Conservation (phyloP, 2,888 invertebrate species). For the Plutella xylostella region DNA sequence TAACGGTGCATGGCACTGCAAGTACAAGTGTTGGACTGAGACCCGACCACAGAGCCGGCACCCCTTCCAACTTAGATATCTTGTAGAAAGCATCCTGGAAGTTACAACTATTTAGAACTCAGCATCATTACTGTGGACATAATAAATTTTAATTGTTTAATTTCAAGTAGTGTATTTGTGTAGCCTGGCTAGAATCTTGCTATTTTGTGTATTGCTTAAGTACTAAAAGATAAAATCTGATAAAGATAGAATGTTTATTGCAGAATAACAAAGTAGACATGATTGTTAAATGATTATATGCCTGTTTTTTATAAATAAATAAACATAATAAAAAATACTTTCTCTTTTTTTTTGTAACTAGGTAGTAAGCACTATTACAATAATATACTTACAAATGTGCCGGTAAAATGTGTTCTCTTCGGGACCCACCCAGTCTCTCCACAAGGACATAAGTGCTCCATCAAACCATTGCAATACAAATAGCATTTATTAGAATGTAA, state of each 20-base stretch:
- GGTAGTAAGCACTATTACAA: no score
- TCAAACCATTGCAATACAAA: slow-evolving; percentile 96
- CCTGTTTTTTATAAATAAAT: no score
- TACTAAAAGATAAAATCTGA: no score
- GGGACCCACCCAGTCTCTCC: slow-evolving; percentile 74
- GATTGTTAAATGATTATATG: no score
- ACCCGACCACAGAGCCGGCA: slow-evolving; percentile 95
- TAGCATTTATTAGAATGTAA: slow-evolving; percentile 88
- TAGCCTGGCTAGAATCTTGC: no score
- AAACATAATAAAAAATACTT: no score
- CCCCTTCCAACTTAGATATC: slow-evolving; percentile 90
- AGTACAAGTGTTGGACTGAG: slow-evolving; percentile 95
- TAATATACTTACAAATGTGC: slow-evolving; percentile 73
- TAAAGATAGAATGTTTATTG: no score
- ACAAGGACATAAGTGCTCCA: slow-evolving; percentile 97
- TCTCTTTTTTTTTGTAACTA: no score
- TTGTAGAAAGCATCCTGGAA: slow-evolving; percentile 94
- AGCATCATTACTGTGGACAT: background rate
- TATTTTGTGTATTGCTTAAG: no score
- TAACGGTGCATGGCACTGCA: slow-evolving; percentile 95
- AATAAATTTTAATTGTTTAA: no score
- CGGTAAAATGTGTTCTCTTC: slow-evolving; percentile 79
- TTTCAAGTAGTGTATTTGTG: no score
- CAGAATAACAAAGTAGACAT: no score
- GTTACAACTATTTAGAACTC: background rate